These are phyloP conservation scores for Rhinatrema bivittatum DNA, from an alignment of 2,797 vertebrate species.

Conservation along the genomic window DNA sequence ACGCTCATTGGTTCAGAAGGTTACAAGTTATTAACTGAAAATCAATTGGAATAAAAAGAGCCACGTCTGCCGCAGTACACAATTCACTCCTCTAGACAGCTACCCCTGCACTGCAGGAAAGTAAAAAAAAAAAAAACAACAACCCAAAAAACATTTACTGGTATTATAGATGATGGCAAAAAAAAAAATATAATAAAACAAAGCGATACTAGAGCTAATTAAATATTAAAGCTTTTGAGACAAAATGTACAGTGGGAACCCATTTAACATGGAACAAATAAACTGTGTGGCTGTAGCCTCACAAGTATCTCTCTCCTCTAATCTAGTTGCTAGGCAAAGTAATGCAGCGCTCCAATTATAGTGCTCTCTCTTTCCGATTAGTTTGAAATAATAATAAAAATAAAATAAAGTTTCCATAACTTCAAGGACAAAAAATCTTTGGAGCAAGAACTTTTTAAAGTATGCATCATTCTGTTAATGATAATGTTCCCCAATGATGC, in stretches of 20 bases:
- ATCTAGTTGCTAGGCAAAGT: too few relatives aligned
- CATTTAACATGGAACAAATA: conserved; percentile 11
- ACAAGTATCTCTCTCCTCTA: too few relatives aligned
- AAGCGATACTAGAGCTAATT: conserved; percentile 17
- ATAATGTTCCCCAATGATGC: too few relatives aligned
- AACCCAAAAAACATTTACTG: too few relatives aligned
- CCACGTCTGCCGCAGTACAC: conserved; percentile 2
- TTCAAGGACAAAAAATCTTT: too few relatives aligned
- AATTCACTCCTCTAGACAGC: conserved; percentile 1
- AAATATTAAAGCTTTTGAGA: conserved; percentile 28
- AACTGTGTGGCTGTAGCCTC: too few relatives aligned
- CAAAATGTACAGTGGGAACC: conserved; percentile 22
- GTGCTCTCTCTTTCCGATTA: too few relatives aligned
- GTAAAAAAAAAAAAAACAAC: not conserved
- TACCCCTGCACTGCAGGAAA: conserved; percentile 3
- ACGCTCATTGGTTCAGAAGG: conserved; percentile 11
- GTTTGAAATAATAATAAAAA: too few relatives aligned
- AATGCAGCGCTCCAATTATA: too few relatives aligned
- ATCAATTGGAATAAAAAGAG: conserved; percentile 19
- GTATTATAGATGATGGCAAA: conserved; percentile 23
- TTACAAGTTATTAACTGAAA: conserved; percentile 33
- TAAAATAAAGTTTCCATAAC: too few relatives aligned
- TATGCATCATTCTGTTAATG: too few relatives aligned
- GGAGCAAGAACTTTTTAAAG: too few relatives aligned
- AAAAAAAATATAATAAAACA: not conserved